phyloP scores from a whole-genome alignment of 92 coral and sea anemone genomes.

The Zoanthus gigantus region DNA sequence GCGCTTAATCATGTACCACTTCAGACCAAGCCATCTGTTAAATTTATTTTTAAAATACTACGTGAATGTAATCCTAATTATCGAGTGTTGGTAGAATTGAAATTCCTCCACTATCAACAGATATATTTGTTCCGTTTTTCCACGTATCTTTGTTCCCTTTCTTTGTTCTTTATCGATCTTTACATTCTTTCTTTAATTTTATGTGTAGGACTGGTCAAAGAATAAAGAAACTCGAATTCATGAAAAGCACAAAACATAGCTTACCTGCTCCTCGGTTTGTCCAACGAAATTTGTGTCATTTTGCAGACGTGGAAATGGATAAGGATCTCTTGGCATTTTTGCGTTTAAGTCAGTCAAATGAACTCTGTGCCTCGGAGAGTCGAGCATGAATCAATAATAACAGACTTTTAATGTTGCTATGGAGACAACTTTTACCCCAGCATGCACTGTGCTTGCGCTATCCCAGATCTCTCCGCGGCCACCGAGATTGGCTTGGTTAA shows the following conservation, averaged over 20 bases:
- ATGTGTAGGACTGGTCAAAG: background rate
- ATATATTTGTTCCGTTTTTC: no score
- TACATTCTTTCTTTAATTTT: no score
- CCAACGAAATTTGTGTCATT: conserved; percentile 92
- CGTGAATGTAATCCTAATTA: background rate
- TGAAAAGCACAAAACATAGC: background rate
- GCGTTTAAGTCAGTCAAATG: background rate
- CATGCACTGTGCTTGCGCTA: conserved; percentile 23
- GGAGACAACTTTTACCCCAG: conserved; percentile 10
- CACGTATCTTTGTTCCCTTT: no score
- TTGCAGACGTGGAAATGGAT: conserved; percentile 95
- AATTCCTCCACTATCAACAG: no score
- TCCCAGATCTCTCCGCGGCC: conserved; percentile 45
- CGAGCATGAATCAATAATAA: conserved; percentile 25
- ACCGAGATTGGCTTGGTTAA: background rate
- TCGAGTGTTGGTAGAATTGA: no score
- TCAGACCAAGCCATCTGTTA: background rate
- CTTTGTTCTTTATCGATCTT: no score
- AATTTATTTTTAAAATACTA: background rate
- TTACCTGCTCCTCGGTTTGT: conserved; percentile 77
- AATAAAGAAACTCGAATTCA: background rate
- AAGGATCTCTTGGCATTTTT: conserved; percentile 97
- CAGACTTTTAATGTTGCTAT: conserved; percentile 18
- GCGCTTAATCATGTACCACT: no score
- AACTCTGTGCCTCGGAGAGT: background rate